phyloP scores from a whole-genome alignment of 2,113 vertebrate species.

The Dromiciops gliroides region DNA sequence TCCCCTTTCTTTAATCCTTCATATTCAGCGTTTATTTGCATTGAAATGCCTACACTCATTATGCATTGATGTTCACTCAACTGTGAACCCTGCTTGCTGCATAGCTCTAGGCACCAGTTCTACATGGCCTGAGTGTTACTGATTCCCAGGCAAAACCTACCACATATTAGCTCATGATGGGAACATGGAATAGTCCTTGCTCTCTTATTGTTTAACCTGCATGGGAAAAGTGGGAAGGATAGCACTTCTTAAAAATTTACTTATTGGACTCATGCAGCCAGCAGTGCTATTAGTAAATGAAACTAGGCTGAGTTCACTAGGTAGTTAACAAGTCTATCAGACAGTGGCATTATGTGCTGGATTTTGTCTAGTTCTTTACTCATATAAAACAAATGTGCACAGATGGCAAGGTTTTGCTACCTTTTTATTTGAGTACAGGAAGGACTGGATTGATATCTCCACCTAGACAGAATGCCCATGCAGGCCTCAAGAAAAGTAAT shows the following conservation, averaged over 20 bases:
- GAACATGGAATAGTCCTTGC: not conserved
- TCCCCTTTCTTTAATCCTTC: constrained; percentile 71
- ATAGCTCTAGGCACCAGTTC: constrained; percentile 52
- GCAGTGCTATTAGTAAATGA: constrained; percentile 26
- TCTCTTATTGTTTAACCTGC: constrained; percentile 22
- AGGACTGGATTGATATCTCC: constrained; percentile 51
- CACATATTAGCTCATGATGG: not conserved
- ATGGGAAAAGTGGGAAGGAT: constrained; percentile 39
- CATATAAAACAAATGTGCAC: constrained; percentile 49
- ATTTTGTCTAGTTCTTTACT: constrained; percentile 28
- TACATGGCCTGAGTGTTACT: not conserved
- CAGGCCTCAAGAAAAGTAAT: constrained; percentile 53
- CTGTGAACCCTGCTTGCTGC: constrained; percentile 25
- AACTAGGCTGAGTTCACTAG: constrained; percentile 25
- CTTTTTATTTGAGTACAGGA: constrained; percentile 46
- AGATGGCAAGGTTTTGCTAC: not conserved
- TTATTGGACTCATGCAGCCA: constrained; percentile 6
- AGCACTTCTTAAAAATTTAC: constrained; percentile 4
- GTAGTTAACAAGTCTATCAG: constrained; percentile 30
- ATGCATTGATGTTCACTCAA: constrained; percentile 53
- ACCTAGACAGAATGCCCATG: constrained; percentile 22
- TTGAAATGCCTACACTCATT: constrained; percentile 43
- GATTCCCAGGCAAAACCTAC: constrained; percentile 44
- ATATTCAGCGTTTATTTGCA: constrained; percentile 47
- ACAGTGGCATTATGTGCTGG: constrained; percentile 19